phyloP scores from a whole-genome alignment of 2,113 vertebrate species.

The Salvelinus sp. region DNA sequence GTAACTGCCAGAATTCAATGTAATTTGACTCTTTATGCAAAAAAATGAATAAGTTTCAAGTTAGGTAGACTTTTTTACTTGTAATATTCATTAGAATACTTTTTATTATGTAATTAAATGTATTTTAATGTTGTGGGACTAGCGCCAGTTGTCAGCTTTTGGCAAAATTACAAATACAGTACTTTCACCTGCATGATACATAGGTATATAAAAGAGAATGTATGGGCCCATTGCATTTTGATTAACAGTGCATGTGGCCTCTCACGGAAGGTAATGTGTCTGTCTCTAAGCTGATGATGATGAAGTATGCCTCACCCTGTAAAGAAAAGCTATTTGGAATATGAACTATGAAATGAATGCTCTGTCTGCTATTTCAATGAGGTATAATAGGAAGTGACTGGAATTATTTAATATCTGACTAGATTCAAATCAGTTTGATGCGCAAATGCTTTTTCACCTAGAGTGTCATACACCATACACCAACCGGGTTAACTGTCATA shows the following conservation, averaged over 20 bases:
- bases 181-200: no score
- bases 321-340: background rate
- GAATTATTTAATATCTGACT: background rate
- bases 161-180: no score
- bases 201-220: background rate
- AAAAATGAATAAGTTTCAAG: no score
- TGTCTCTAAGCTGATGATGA: conserved; percentile 6
- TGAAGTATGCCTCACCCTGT: background rate
- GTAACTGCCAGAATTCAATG: background rate
- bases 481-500: no score
- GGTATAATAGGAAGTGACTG: no score
- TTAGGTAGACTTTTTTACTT: no score
- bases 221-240: background rate
- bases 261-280: background rate
- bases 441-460: background rate
- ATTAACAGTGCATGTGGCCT: background rate
- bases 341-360: background rate
- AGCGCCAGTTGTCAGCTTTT: background rate
- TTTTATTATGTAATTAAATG: no score
- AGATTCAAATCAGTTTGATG: background rate
- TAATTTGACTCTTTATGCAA: no score
- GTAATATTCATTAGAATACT: no score
- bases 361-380: background rate
- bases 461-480: no score
- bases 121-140: no score